Base-by-base conservation (phyloP, 2,113 vertebrate genomes). In the Sander vitreus region DNA sequence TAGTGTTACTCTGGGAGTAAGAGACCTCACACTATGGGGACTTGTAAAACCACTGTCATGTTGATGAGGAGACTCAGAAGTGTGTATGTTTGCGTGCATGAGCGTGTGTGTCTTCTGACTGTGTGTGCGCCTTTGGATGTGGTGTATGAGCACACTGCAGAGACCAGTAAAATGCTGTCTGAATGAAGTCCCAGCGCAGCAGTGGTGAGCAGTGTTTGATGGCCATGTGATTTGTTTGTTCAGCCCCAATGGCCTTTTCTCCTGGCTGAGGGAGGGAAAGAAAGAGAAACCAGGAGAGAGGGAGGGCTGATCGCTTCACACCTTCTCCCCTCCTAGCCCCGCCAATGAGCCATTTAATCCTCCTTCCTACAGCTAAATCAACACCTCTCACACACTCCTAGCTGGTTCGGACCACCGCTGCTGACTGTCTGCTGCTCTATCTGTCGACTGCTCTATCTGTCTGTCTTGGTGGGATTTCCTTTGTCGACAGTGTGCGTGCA, bases 261-360 rank as follows among this genome's bases (percentile, higher is more conserved):
- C 95, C 95, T 94, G 87, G 88, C 23, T 58, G 77, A 94, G 93
- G 55, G 76, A 78, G 80, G 66, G 68, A 75, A 77, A 73, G 65
- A 60, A 30, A 73, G 76, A 76, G 63, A 68, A 53, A 74, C 27
- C 33, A 33, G 64, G 78, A 66, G 71, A 60, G 83, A 82, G 89
- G 65, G 76, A 93, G 94, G 95, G 92, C 87, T 94, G 94, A 95
- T 95, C 95, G 91, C 96, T 96, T 95, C 96, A 93, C 95, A 95
- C 96, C 95, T 96, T 95, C 94, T 94, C 96, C 95, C 94, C 95
- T 87, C 83, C 95, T 95, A 92, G 93, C 95, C 87, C 96, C 96
- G 95, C 97, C 96, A 97, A 97, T 97, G 97, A 98, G 95, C 95
- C 96, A 87, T 97, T 97, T 98, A 97, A 98, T 97, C 95, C 95